phyloP scores from a whole-genome alignment of 2,888 invertebrate species.

The Gnatocerus cornutus region DNA sequence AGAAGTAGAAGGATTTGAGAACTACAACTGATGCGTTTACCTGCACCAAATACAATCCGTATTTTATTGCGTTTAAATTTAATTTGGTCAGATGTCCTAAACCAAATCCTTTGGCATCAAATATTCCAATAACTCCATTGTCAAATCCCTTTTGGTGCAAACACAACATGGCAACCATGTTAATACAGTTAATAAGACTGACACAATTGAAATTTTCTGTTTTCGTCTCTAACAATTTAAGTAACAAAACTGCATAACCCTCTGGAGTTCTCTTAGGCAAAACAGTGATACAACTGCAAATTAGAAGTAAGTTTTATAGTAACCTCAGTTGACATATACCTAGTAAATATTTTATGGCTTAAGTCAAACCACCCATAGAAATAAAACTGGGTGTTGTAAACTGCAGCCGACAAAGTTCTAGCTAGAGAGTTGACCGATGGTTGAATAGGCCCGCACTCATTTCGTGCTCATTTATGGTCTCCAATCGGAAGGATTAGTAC shows the following conservation, averaged over 20 bases:
- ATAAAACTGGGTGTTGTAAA: too few species aligned
- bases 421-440: too few species aligned
- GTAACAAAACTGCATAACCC: neutral
- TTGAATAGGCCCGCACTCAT: too few species aligned
- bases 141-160: conserved; percentile 11
- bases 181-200: neutral
- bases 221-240: conserved; percentile 9
- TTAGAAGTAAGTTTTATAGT: too few species aligned
- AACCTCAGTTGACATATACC: too few species aligned
- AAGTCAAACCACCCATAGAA: too few species aligned
- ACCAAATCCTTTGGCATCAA: conserved; percentile 16
- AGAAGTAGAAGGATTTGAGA: neutral
- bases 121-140: neutral
- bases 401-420: too few species aligned
- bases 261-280: conserved; percentile 19
- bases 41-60: conserved; percentile 5
- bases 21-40: conserved; percentile 2
- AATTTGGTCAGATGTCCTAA: conserved; percentile 16
- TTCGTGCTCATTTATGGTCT: too few species aligned
- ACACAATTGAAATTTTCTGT: conserved; percentile 11
- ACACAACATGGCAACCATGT: conserved; percentile 7
- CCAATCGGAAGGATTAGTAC: too few species aligned
- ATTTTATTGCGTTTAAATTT: conserved; percentile 10
- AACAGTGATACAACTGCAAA: neutral
- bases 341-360: too few species aligned